Evolutionary conservation across 2,113 vertebrate genomes (phyloP), one percentile per base, ranked within the genome.

Genomic region (Noturus placidus): DNA sequence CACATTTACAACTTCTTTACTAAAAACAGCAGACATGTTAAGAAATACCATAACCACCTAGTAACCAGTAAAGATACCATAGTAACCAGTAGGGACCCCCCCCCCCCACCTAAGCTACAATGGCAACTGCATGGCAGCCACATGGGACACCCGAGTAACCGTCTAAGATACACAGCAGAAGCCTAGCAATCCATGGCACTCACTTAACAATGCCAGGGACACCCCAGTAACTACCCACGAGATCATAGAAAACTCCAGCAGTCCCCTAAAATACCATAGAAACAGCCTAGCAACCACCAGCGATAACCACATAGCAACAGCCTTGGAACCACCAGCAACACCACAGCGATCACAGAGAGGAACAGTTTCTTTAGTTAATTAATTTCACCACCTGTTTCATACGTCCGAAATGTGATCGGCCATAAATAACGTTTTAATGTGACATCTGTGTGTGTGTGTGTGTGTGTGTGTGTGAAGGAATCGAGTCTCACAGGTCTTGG

Each of bases 401-500:
- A 14, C 11, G 52, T 54, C 52, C 3, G 52, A 54, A 54, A 54
- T 2, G 11, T 54, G 52, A 54, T 3, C 52, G 4, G 10, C 27
- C n/a, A 6, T 27, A 65, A 65, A n/a, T 65, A 65, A n/a, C 27
- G 3, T 65, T n/a, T n/a, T 13, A 65, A 65, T 10, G 10, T 22
- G 38, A 20, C 38, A 2, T 42, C 38, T 15, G 54, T 56, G 30
- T 59, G 30, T 77, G 25, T 77, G 46, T 46, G 42, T 79, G 46
- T 50, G 76, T 79, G 76, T 80, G 27, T 57, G 30, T 10, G 78
- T 30, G 27, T 4, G 4, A 2, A n/a, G n/a, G 2, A 10, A 63
- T 25, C 20, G 2, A 4, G 1, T 69, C 89, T 90, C 76, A 90
- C 89, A 83, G 69, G 63, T 90, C 83, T 81, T 95, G 80, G 94